These are phyloP conservation scores for Zelleria hepariella DNA, from an alignment of 2,888 invertebrate genomes.

Conservation along the genomic window DNA sequence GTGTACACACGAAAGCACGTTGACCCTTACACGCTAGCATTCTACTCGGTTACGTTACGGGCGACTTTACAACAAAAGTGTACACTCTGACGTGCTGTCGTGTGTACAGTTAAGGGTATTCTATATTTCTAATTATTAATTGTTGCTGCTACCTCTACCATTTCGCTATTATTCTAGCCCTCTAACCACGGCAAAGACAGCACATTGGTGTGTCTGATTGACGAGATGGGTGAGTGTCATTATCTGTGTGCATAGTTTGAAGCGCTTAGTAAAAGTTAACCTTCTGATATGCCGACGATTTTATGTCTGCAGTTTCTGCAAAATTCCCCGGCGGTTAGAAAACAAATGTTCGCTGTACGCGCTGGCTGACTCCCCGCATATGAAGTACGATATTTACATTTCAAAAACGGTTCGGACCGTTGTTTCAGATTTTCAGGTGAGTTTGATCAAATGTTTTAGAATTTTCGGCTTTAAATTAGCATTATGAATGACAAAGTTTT, in stretches of 20 bases:
- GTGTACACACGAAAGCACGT: no score
- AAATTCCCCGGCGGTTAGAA: constrained; percentile 16
- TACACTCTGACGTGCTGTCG: no score
- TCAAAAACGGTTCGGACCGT: background rate
- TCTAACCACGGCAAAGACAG: no score
- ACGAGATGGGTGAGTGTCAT: background rate
- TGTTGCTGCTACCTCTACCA: no score
- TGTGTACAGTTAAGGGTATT: no score
- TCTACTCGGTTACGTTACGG: no score
- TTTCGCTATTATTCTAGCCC: no score
- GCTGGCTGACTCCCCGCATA: background rate
- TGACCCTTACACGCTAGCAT: no score
- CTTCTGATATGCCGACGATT: background rate
- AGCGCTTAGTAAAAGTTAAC: background rate
- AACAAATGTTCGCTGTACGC: constrained; percentile 17
- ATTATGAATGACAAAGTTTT: background rate
- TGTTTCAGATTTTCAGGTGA: background rate
- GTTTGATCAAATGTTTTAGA: background rate
- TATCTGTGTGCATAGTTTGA: background rate
- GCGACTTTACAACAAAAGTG: no score
- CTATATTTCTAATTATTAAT: no score
- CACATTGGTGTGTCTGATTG: no score
- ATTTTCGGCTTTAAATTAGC: background rate
- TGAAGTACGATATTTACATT: constrained; percentile 1
- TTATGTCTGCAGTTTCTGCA: constrained; percentile 9